Evolutionary conservation across 2,888 invertebrate species (phyloP).

Genomic region (Carcina quercana): DNA sequence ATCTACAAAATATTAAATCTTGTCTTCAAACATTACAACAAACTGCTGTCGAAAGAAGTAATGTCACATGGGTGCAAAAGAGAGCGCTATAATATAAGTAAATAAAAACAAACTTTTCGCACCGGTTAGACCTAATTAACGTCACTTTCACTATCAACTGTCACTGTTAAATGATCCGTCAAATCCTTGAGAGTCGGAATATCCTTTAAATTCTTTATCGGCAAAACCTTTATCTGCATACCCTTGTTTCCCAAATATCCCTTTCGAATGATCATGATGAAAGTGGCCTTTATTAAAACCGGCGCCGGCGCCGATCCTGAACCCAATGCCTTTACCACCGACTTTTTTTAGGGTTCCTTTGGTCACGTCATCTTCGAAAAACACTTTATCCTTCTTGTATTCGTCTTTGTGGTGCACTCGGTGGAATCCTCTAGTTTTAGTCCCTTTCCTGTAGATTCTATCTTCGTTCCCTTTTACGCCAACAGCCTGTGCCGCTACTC

Average conservation of each 20-base stretch:
- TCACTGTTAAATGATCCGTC: constrained; percentile 41
- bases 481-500: constrained; percentile 45
- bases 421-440: constrained; percentile 73
- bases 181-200: constrained; percentile 58
- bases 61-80: too few relatives aligned
- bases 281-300: constrained; percentile 48
- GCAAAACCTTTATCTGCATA: constrained; percentile 65
- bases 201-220: constrained; percentile 62
- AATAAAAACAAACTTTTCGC: too few relatives aligned
- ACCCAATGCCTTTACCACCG: constrained; percentile 62
- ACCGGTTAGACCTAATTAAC: too few relatives aligned
- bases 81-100: too few relatives aligned
- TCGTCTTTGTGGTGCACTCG: constrained; percentile 76
- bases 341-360: constrained; percentile 65
- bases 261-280: constrained; percentile 56
- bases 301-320: constrained; percentile 54
- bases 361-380: constrained; percentile 72
- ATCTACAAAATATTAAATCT: too few relatives aligned
- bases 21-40: too few relatives aligned
- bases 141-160: constrained; percentile 11
- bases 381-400: constrained; percentile 74
- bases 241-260: constrained; percentile 60
- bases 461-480: constrained; percentile 56
- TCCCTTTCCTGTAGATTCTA: constrained; percentile 69
- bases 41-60: too few relatives aligned